These are phyloP conservation scores for Episyrphus balteatus DNA, from an alignment of 1,140 invertebrate species.

Conservation along the genomic window DNA sequence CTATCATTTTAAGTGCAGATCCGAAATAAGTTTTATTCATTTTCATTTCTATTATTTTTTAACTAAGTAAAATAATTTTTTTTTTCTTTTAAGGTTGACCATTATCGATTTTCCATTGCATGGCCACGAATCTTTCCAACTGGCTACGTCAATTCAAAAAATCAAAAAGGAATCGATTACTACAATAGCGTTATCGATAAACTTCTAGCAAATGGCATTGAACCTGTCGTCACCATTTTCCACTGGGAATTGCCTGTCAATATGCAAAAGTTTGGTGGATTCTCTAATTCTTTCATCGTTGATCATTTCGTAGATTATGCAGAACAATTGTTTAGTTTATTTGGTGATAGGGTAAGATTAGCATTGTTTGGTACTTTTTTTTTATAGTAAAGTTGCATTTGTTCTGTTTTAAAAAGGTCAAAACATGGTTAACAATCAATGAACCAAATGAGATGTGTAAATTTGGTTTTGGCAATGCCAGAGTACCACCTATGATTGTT, in stretches of 20 bases:
- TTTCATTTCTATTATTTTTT: no score
- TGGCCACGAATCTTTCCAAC: slow-evolving; percentile 46
- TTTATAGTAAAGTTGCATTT: slow-evolving; percentile 36
- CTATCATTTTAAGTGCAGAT: no score
- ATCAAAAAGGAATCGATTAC: slow-evolving; percentile 45
- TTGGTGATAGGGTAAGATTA: slow-evolving; percentile 37
- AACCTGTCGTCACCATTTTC: slow-evolving; percentile 45
- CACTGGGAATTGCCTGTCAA: slow-evolving; percentile 48
- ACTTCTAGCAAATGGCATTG: slow-evolving; percentile 42
- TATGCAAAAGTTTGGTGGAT: slow-evolving; percentile 49
- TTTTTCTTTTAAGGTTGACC: slow-evolving; percentile 7
- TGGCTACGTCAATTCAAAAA: slow-evolving; percentile 43
- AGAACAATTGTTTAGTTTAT: slow-evolving; percentile 37
- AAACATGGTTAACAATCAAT: slow-evolving; percentile 37
- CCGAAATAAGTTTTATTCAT: no score
- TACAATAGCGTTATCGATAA: slow-evolving; percentile 52
- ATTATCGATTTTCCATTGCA: slow-evolving; percentile 43
- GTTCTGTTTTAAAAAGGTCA: not conserved
- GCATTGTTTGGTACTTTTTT: slow-evolving; percentile 42
- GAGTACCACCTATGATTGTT: slow-evolving; percentile 33
- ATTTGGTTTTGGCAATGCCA: slow-evolving; percentile 27
- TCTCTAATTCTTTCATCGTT: slow-evolving; percentile 40
- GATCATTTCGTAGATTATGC: slow-evolving; percentile 46
- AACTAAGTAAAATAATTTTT: no score
- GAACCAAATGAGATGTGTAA: slow-evolving; percentile 35